These are phyloP conservation scores for Formica aserva DNA, from an alignment of 2,888 invertebrate species.

Conservation along the genomic window DNA sequence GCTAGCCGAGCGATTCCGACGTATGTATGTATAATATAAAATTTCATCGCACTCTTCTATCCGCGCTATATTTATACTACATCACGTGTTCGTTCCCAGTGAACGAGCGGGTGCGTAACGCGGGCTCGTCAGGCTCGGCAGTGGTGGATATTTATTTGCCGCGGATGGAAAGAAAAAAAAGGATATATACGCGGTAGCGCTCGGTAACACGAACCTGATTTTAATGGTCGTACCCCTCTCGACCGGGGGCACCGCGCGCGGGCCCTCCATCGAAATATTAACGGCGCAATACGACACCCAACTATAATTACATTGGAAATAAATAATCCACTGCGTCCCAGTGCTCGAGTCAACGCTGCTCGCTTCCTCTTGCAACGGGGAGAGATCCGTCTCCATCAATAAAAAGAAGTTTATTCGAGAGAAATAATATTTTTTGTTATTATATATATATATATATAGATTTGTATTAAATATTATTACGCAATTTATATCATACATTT, in stretches of 20 bases:
- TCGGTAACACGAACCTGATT: constrained; percentile 82
- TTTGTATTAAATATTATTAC: background rate
- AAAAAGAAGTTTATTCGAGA: constrained; percentile 1
- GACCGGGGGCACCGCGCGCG: constrained; percentile 62
- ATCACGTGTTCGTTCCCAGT: constrained; percentile 78
- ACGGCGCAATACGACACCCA: constrained; percentile 76
- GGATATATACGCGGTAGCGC: constrained; percentile 60
- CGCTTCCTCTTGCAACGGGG: constrained; percentile 27
- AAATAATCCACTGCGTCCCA: constrained; percentile 61
- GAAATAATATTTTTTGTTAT: background rate
- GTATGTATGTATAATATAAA: constrained; percentile 64
- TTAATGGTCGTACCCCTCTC: constrained; percentile 78
- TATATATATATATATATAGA: background rate
- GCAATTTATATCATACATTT: background rate
- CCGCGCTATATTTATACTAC: constrained; percentile 70
- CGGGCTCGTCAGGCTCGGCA: constrained; percentile 51
- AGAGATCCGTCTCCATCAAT: background rate
- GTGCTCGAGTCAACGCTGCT: constrained; percentile 47
- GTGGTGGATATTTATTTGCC: constrained; percentile 78
- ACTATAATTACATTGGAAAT: constrained; percentile 74
- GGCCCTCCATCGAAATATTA: constrained; percentile 76
- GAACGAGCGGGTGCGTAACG: constrained; percentile 50
- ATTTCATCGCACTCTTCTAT: constrained; percentile 73
- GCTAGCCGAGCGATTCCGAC: constrained; percentile 64
- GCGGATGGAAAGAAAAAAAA: constrained; percentile 62